Conservation (phyloP, 1,140 invertebrate species). For the Drosophila busckii region DNA sequence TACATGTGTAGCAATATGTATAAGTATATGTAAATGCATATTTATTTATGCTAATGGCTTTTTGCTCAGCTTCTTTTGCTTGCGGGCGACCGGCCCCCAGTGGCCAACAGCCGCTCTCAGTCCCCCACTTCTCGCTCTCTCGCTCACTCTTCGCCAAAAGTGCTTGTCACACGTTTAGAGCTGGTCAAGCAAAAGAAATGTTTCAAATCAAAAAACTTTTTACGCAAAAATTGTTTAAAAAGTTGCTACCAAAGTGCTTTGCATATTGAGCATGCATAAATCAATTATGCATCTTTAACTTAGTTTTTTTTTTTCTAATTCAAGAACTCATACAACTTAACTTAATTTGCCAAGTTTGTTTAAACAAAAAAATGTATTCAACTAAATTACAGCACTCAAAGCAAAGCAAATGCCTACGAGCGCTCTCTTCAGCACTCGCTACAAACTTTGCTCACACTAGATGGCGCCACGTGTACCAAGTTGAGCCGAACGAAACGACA, state of each 20-base stretch:
- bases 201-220: conserved; percentile 29
- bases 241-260: conserved; percentile 26
- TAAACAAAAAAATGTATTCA: too few species aligned
- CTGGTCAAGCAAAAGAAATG: conserved; percentile 15
- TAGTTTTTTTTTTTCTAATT: too few species aligned
- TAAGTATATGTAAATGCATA: conserved; percentile 32
- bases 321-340: conserved; percentile 42
- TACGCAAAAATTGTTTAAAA: conserved; percentile 43
- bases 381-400: too few species aligned
- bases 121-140: background rate
- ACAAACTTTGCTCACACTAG: conserved; percentile 18
- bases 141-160: too few species aligned
- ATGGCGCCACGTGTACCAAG: conserved; percentile 44
- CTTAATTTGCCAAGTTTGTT: too few species aligned
- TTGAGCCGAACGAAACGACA: conserved; percentile 5
- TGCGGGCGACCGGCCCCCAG: too few species aligned
- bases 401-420: background rate
- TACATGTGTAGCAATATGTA: too few species aligned
- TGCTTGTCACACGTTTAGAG: too few species aligned
- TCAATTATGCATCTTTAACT: conserved; percentile 61
- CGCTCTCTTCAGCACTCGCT: background rate
- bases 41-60: conserved; percentile 40
- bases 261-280: conserved; percentile 63
- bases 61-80: too few species aligned
- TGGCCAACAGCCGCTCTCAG: background rate